These are phyloP conservation scores for Amphipoea oculea DNA, from an alignment of 2,888 invertebrate genomes.

Conservation along the genomic window DNA sequence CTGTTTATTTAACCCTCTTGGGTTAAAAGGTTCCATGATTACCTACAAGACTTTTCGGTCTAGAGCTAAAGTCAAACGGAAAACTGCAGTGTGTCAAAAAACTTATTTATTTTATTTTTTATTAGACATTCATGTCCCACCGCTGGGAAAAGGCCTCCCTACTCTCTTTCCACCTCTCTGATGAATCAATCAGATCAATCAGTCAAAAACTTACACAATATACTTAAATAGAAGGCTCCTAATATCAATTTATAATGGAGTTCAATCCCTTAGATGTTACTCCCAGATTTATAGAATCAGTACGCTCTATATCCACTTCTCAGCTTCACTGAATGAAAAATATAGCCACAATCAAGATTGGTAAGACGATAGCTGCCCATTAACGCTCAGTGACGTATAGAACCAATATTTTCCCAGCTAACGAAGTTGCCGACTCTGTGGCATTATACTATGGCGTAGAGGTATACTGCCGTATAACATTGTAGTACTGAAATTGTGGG, in stretches of 20 bases:
- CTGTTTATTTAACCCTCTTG: background rate
- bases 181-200: background rate
- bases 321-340: constrained; percentile 44
- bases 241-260: too few species aligned
- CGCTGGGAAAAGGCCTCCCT: background rate
- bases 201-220: background rate
- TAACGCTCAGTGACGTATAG: constrained; percentile 75
- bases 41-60: background rate
- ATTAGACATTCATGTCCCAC: background rate
- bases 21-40: background rate
- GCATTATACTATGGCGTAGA: constrained; percentile 22
- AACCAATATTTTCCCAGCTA: constrained; percentile 76
- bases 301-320: constrained; percentile 34
- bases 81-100: background rate
- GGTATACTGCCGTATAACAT: background rate
- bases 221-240: background rate
- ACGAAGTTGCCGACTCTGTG: constrained; percentile 64
- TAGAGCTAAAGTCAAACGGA: too few species aligned
- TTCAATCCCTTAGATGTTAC: background rate
- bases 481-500: background rate
- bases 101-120: background rate
- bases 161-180: background rate
- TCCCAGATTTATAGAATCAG: background rate
- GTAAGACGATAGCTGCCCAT: constrained; percentile 76
- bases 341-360: constrained; percentile 61